Conservation (phyloP, 2,888 invertebrate species). For the Sussaba pulchella region DNA sequence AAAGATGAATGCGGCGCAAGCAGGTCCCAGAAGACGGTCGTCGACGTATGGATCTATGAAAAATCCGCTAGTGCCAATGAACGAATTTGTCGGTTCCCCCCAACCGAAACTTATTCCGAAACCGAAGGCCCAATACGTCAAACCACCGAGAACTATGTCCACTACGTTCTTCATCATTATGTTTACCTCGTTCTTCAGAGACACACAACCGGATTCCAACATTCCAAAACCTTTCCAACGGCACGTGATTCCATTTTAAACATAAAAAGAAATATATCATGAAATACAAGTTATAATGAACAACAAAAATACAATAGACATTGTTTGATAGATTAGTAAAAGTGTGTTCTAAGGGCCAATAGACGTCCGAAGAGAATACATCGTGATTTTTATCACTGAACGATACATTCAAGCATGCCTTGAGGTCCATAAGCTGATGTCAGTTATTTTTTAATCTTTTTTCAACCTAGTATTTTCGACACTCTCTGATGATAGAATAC, state of each 20-base stretch:
- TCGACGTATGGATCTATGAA: slow-evolving; percentile 90
- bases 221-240: slow-evolving; percentile 97
- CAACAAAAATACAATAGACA: no score
- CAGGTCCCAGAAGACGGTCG: slow-evolving; percentile 92
- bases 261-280: no score
- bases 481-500: no score
- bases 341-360: no score
- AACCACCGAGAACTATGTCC: slow-evolving; percentile 95
- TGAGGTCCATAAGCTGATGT: no score
- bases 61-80: slow-evolving; percentile 94
- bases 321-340: no score
- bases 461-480: no score
- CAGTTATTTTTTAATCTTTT: no score
- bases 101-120: slow-evolving; percentile 96
- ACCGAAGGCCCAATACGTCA: slow-evolving; percentile 98
- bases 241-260: no score
- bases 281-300: slow-evolving; percentile 48
- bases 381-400: no score
- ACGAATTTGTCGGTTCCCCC: slow-evolving; percentile 90
- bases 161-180: slow-evolving; percentile 99
- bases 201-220: slow-evolving; percentile 96
- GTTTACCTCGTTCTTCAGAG: slow-evolving; percentile 97
- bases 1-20: slow-evolving; percentile 95
- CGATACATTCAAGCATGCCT: no score
- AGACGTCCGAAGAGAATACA: no score